Evolutionary conservation across 92 coral and sea anemone species (phyloP).

Genomic region (Zoanthus sansibaricus): DNA sequence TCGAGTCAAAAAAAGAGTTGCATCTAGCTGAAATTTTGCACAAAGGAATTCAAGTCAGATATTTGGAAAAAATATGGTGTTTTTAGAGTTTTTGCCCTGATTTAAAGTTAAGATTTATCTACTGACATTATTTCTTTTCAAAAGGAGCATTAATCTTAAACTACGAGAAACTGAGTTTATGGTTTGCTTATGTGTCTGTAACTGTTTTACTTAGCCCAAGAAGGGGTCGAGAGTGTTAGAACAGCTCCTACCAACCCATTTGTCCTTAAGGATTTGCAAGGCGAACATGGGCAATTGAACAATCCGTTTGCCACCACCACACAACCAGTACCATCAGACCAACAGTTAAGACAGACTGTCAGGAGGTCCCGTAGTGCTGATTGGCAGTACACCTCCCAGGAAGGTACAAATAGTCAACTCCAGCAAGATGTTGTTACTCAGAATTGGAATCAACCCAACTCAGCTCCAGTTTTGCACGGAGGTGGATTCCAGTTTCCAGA

Average conservation of each 20-base stretch:
- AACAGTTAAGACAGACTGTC: slow-evolving; percentile 16
- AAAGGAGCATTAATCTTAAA: no score
- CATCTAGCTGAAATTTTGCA: no score
- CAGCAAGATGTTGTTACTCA: slow-evolving; percentile 9
- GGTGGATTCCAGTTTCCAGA: slow-evolving; percentile 59
- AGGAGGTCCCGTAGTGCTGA: slow-evolving; percentile 62
- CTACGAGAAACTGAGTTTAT: no score
- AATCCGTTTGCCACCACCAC: slow-evolving; percentile 22
- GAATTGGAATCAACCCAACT: slow-evolving; percentile 34
- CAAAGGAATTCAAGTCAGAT: no score
- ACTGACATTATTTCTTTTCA: no score
- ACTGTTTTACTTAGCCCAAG: no score
- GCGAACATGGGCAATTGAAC: neutral
- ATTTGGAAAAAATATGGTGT: no score
- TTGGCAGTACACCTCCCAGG: neutral
- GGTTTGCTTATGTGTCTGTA: no score
- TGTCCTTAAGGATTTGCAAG: slow-evolving; percentile 10
- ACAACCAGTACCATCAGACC: neutral
- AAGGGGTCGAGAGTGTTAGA: neutral
- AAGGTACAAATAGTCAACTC: neutral
- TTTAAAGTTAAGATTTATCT: no score
- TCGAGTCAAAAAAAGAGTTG: no score
- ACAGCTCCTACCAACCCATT: neutral
- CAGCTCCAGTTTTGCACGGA: slow-evolving; percentile 68
- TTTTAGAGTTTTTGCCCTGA: no score